Base-by-base conservation (phyloP, 2,113 vertebrate species). In the Neopipo cinnamomea region DNA sequence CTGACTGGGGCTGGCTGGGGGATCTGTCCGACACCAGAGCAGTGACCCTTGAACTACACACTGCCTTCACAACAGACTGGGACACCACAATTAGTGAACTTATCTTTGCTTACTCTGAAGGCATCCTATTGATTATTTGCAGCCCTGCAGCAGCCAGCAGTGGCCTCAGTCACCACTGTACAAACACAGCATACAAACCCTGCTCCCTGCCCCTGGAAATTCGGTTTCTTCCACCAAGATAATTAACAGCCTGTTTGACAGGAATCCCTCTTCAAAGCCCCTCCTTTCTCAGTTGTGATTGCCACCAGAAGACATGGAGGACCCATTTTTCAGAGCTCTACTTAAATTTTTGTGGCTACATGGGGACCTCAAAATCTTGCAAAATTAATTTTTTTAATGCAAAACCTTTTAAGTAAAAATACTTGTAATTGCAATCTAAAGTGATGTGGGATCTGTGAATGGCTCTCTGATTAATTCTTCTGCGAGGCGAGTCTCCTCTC, bases 351-450 rank as follows among this genome's bases (percentile, higher is more conserved):
- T 89, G 89, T 88, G 78, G 93, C 76, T 95, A 81, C 9, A 1
- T 31, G 68, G 94, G 93, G 95, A 91, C 85, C 76, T 93, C 83
- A 89, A 59, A 95, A 91, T 59, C 85, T 76, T 82, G 37, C 85
- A 82, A 93, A 93, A 92, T 96, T 91, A 88, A 79, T 96, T 92
- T 90, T 91, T 90, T 95, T 35, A 82, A 93, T 70, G 77, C 84
- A 94, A 95, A 96, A 76, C 65, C 93, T 93, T 96, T 94, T 88
- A 94, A 94, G 79, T 85, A 79, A 88, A 94, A 97, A 96, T 92
- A 88, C 86, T 91, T 94, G 88, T 96, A 96, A 96, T 96, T 95
- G 91, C 94, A 94, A 94, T 78, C 92, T 49, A 68, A 90, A 93
- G 95, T 7, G 10, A 82, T 28, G 86, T 81, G 88, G 87, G 71